A percentile compares a stretch with the other conserved stretches of the same genome.
phyloP scores from a whole-genome alignment of 2,797 vertebrate species.

The Galago senegalensis region DNA sequence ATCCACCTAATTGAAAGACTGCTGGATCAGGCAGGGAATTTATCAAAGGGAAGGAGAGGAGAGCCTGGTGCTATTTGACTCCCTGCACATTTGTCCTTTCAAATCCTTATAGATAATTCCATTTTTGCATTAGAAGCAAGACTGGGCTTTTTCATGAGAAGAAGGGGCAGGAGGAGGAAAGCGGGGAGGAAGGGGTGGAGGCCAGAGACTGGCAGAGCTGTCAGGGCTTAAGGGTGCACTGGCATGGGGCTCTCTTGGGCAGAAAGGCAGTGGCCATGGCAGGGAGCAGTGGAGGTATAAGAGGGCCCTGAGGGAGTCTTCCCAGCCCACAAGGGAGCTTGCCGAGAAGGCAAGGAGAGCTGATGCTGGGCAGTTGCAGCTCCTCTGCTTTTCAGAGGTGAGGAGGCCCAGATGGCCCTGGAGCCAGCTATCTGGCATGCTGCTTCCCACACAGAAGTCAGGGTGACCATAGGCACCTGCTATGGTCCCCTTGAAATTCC shows the following conservation, averaged over 20 bases:
- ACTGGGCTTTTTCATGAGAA: slow-evolving; percentile 52
- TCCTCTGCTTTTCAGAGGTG: not conserved
- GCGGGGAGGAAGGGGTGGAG: not conserved
- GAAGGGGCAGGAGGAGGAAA: not conserved
- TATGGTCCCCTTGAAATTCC: no score
- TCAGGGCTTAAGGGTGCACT: not conserved
- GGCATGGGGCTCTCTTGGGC: not conserved
- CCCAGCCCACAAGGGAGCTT: not conserved
- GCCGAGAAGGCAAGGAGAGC: not conserved
- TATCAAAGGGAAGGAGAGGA: slow-evolving; percentile 60
- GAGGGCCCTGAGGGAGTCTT: no score
- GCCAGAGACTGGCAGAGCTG: not conserved
- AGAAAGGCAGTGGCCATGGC: not conserved
- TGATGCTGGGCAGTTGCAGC: not conserved
- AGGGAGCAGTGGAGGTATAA: not conserved
- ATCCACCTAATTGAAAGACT: slow-evolving; percentile 73
- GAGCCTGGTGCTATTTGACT: slow-evolving; percentile 54
- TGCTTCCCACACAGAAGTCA: not conserved
- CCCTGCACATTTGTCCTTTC: slow-evolving; percentile 65
- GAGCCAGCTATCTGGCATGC: not conserved
- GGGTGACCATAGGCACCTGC: not conserved
- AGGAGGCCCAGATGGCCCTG: not conserved
- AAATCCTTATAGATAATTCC: slow-evolving; percentile 64
- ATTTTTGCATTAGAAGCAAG: slow-evolving; percentile 34
- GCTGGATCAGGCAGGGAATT: slow-evolving; percentile 61